phyloP scores from a whole-genome alignment of 2,797 vertebrate species.

The Dipus sagitta region DNA sequence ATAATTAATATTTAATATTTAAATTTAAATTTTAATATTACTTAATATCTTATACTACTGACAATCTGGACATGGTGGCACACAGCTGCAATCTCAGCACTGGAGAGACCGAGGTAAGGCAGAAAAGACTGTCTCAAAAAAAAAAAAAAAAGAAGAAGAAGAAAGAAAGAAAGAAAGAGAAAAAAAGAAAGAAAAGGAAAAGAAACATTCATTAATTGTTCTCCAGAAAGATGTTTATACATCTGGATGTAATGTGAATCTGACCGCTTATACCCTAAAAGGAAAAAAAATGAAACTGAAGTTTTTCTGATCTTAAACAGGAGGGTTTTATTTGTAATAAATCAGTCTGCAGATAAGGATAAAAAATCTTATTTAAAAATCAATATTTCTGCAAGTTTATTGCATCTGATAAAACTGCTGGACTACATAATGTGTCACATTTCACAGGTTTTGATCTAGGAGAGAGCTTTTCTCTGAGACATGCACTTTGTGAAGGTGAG shows the following conservation, averaged over 20 bases:
- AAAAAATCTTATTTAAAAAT: conserved; percentile 58
- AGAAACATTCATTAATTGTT: background rate
- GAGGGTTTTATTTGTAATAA: conserved; percentile 74
- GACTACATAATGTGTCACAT: conserved; percentile 59
- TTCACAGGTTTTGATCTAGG: conserved; percentile 95
- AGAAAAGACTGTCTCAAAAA: too few species aligned
- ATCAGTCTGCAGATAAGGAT: conserved; percentile 30
- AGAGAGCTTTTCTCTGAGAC: conserved; percentile 94
- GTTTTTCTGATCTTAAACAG: conserved; percentile 58
- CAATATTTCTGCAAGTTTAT: background rate
- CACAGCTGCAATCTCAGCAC: fast-evolving
- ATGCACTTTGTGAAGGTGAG: conserved; percentile 90
- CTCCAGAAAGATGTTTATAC: background rate
- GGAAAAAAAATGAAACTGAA: conserved; percentile 57
- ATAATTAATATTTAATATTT: background rate
- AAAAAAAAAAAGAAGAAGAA: too few species aligned
- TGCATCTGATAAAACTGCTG: conserved; percentile 56
- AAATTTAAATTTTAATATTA: background rate
- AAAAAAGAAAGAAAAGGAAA: too few species aligned
- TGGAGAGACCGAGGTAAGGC: background rate
- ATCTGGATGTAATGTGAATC: conserved; percentile 28
- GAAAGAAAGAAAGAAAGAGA: too few species aligned
- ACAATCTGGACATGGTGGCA: background rate
- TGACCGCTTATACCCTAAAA: background rate
- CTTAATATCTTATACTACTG: background rate